Evolutionary conservation across 1,140 invertebrate genomes (phyloP), one percentile per base, ranked within the genome.

Genomic region (Lasioglossum albipes): DNA sequence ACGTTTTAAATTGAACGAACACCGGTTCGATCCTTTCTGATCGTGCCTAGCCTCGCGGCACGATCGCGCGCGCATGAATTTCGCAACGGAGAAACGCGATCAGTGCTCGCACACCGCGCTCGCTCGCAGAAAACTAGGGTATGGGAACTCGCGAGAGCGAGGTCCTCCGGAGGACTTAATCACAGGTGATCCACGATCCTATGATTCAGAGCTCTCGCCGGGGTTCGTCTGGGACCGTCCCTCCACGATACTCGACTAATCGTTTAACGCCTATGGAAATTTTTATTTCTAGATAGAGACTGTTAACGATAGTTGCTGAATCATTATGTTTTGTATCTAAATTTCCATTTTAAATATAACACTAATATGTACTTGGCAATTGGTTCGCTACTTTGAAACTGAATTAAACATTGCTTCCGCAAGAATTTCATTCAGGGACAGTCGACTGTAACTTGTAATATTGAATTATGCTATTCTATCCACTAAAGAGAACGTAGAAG

Each of bases 41-140:
- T 77, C 75, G 42, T 52, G 69, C 36, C 52, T 36, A 42, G 79
- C 71, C 62, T 61, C 61, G 62, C 82, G 61, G 59, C 27, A 41
- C 65, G 64, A 65, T 69, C 27, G 31, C 67, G 64, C 31, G 78
- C 52, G 66, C 31, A 27, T 59, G 71, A 69, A 84, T 85, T 85
- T 86, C 68, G 80, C 84, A 86, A 85, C 80, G 52, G 83, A 78
- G 83, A 82, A 84, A 84, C 75, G 79, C 83, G 88, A 84, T 86
- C 83, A 79, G 82, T 80, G 85, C 75, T 76, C 73, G 79, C 54
- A 57, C 61, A 57, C 85, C 84, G 85, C 85, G 88, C 87, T 87
- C 90, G 86, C 84, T 80, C 81, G 84, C 76, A 90, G 87, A 87
- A 90, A 91, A 90, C 89, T 90, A 86, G 89, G 86, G 87, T 87